These are phyloP conservation scores for Eubucco bourcierii DNA, from an alignment of 2,113 vertebrate species.

Conservation along the genomic window DNA sequence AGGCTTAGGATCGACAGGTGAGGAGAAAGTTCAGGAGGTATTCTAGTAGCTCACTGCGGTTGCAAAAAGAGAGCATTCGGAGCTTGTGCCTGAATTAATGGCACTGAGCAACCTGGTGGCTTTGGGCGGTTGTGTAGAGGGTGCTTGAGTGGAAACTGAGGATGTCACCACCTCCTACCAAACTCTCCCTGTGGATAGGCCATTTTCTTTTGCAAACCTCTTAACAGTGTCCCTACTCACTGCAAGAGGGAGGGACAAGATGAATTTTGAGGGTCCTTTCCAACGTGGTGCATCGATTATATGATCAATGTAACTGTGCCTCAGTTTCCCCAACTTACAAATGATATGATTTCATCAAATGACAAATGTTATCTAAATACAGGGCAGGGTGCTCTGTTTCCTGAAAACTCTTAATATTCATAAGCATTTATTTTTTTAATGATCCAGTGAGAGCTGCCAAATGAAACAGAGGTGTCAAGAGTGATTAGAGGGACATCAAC, in stretches of 20 bases:
- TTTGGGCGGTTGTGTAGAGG: not conserved
- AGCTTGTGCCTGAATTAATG: accelerated
- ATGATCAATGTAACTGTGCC: not conserved
- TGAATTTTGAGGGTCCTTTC: too few species aligned
- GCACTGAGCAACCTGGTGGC: accelerated
- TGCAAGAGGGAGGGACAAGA: too few species aligned
- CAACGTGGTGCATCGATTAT: too few species aligned
- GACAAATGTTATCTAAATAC: not conserved
- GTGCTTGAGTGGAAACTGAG: not conserved
- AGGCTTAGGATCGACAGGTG: not conserved
- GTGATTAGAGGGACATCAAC: not conserved
- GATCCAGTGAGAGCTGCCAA: not conserved
- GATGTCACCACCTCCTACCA: not conserved
- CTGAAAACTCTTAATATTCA: not conserved
- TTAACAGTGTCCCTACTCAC: not conserved
- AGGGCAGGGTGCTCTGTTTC: not conserved
- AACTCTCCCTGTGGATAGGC: not conserved
- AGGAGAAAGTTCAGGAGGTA: not conserved
- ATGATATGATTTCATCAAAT: not conserved
- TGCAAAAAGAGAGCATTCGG: accelerated
- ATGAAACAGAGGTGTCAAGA: not conserved
- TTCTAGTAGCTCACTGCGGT: not conserved
- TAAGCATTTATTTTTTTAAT: not conserved
- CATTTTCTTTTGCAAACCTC: not conserved
- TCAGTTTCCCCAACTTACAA: not conserved